A percentile compares a stretch with the other conserved stretches of the same genome.
Conservation (phyloP, 1,140 invertebrate species). For the Triops longicaudatus region DNA sequence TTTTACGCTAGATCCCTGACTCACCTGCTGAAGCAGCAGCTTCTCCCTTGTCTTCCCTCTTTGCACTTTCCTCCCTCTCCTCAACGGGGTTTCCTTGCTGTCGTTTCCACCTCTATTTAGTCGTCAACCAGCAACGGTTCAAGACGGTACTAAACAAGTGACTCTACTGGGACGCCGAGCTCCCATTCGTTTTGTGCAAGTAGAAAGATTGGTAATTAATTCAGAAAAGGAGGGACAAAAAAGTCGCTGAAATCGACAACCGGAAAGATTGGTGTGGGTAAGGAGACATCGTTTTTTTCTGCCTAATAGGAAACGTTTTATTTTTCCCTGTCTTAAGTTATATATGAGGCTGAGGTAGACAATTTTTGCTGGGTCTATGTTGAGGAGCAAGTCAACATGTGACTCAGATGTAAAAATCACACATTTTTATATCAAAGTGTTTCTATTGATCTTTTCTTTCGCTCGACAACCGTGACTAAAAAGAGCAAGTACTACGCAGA, state of each 20-base stretch:
- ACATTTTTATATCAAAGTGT: neutral
- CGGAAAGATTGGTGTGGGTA: neutral
- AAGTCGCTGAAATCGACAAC: neutral
- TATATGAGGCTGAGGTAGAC: neutral
- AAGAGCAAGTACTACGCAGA: neutral
- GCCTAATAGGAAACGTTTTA: too few species aligned
- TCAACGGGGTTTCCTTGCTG: neutral
- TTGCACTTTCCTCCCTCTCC: neutral
- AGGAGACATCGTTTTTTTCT: neutral
- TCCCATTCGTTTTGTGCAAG: neutral
- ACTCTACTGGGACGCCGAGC: neutral
- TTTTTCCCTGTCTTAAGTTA: too few species aligned
- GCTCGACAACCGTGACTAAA: neutral
- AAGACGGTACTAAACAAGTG: slow-evolving; percentile 11
- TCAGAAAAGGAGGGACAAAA: neutral
- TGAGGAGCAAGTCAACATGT: neutral
- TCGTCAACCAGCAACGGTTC: slow-evolving; percentile 13
- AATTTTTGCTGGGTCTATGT: neutral
- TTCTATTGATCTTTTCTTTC: slow-evolving; percentile 3
- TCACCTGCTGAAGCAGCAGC: slow-evolving; percentile 1
- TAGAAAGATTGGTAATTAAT: too few species aligned
- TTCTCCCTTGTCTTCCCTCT: neutral
- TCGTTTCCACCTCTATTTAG: slow-evolving; percentile 6
- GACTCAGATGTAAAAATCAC: neutral
- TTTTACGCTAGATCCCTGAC: neutral